Evolutionary conservation across 2,113 vertebrate genomes (phyloP), one percentile per base, ranked within the genome.

Genomic region (Rhegmatorhina hoffmannsi): DNA sequence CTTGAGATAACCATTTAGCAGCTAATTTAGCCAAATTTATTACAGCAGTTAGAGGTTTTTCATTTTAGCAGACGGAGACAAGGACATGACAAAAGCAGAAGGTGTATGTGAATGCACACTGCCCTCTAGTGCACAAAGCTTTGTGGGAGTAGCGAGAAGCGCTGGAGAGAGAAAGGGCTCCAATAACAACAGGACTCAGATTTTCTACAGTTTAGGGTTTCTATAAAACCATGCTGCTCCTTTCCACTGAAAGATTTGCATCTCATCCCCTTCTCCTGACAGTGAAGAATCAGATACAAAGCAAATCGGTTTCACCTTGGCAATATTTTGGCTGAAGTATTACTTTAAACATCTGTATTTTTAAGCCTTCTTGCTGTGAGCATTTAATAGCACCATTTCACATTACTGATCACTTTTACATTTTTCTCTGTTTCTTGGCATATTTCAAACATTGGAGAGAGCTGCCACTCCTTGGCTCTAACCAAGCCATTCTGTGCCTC

Each of bases 1-100:
- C 98, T 99, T 99, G 98, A 99, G 99, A 99, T 99, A 99, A 99
- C 99, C 99, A 99, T 99, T 99, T 99, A 99, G 98, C 98, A 98
- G 98, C 99, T 99, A 98, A 99, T 99, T 99, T 99, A 98, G 99
- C 98, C 98, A 99, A 99, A 99, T 99, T 98, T 99, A 99, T 99
- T 99, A 99, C 98, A 98, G 98, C 98, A 98, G 98, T 98, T 98
- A 98, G 98, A 98, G 98, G 98, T 97, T 98, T 98, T 98, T 98
- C 97, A 98, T 98, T 98, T 98, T 96, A 98, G 98, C 98, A 98
- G 98, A 98, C 96, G 96, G 98, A 98, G 98, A 98, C 98, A 99
- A 99, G 98, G 98, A 98, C 98, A 98, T 98, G 97, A 97, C 97
- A 97, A 97, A 97, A 97, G 97, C 93, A 46, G 95, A 15, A 11